These are phyloP conservation scores for Pantherophis guttatus DNA, from an alignment of 2,113 vertebrate species.

Conservation along the genomic window DNA sequence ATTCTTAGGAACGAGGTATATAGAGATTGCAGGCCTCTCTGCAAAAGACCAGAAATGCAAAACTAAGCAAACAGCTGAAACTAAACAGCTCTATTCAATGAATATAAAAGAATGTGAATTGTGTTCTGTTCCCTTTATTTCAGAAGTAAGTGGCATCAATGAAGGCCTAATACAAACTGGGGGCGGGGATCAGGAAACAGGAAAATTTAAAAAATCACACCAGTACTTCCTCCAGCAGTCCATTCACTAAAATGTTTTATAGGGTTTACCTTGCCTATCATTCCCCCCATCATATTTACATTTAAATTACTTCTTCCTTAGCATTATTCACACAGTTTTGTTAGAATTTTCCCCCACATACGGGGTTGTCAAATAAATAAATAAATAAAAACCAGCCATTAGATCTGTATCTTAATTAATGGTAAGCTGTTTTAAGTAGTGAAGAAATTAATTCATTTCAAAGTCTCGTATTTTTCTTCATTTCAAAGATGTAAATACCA, in stretches of 20 bases:
- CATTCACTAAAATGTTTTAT: constrained; percentile 18
- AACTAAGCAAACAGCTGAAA: neutral
- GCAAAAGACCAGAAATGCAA: neutral
- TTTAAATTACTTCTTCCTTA: constrained; percentile 50
- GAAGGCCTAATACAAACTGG: constrained; percentile 27
- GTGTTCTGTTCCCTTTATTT: neutral
- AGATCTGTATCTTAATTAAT: constrained; percentile 61
- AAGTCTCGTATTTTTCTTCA: constrained; percentile 48
- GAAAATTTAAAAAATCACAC: constrained; percentile 9
- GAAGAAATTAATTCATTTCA: constrained; percentile 32
- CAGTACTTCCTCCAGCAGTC: constrained; percentile 11
- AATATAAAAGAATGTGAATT: neutral
- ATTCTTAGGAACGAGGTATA: neutral
- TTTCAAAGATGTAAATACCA: constrained; percentile 65
- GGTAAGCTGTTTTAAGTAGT: constrained; percentile 51
- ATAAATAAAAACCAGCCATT: neutral
- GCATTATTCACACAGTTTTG: constrained; percentile 35
- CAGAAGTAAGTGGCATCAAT: neutral
- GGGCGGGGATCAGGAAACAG: neutral
- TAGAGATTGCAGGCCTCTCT: neutral
- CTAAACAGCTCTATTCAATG: neutral
- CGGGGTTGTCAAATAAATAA: constrained; percentile 29
- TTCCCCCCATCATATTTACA: constrained; percentile 51
- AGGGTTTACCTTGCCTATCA: constrained; percentile 19
- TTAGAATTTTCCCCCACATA: constrained; percentile 33